phyloP scores from a whole-genome alignment of 2,888 invertebrate species.

The Tachystola acroxantha region DNA sequence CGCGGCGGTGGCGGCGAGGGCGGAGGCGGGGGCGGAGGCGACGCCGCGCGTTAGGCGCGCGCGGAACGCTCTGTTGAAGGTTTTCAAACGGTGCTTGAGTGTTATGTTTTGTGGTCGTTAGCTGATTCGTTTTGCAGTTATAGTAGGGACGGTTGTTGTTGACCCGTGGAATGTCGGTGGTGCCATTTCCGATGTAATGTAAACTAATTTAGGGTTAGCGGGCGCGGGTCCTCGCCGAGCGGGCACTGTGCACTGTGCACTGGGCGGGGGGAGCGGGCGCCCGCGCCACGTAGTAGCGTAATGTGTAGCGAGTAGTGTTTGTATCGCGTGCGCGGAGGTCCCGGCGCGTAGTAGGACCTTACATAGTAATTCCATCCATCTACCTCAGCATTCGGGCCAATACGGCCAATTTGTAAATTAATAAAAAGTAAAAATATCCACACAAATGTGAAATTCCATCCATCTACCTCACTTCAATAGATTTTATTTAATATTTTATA shows the following conservation, averaged over 20 bases:
- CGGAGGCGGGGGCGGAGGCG: slow-evolving; percentile 19
- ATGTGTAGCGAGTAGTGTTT: slow-evolving; percentile 66
- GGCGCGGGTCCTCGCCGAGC: slow-evolving; percentile 12
- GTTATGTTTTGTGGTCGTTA: slow-evolving; percentile 69
- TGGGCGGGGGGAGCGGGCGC: neutral
- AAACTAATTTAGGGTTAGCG: slow-evolving; percentile 47
- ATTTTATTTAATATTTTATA: slow-evolving; percentile 79
- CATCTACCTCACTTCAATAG: slow-evolving; percentile 84
- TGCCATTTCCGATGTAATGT: slow-evolving; percentile 71
- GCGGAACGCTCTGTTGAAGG: slow-evolving; percentile 55
- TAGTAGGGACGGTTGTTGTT: slow-evolving; percentile 60
- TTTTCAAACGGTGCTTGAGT: slow-evolving; percentile 70
- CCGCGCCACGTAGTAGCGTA: slow-evolving; percentile 39
- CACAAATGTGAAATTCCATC: slow-evolving; percentile 83
- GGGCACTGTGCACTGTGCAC: neutral
- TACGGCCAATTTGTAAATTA: slow-evolving; percentile 65
- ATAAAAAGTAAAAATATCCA: slow-evolving; percentile 65
- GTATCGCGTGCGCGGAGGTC: slow-evolving; percentile 49
- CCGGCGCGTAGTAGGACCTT: slow-evolving; percentile 5
- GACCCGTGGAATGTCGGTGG: slow-evolving; percentile 75
- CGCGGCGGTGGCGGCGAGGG: slow-evolving; percentile 37
- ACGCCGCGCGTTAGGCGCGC: slow-evolving; percentile 33
- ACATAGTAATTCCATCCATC: slow-evolving; percentile 74
- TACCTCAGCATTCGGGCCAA: slow-evolving; percentile 78
- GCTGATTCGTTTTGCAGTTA: slow-evolving; percentile 41